Evolutionary conservation across 2,888 invertebrate genomes (phyloP), one percentile per base, ranked within the genome.

Genomic region (Phengaris arion): DNA sequence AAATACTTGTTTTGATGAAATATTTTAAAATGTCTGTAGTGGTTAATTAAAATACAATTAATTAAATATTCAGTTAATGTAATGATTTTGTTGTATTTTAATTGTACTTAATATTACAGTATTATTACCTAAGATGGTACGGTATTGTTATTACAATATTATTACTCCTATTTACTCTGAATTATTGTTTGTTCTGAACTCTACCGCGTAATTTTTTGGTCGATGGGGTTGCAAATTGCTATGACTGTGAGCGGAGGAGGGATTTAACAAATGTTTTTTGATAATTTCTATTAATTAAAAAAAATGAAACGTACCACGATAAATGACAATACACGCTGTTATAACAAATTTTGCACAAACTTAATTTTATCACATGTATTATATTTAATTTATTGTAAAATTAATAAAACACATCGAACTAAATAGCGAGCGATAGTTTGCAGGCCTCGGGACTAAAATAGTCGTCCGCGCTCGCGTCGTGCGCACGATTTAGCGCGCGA

Each of bases 381-480:
- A 52, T 48, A 64, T 46, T 72, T n/a, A 74, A 74, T 76, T 55
- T 74, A 74, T 74, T 75, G 75, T 75, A 73, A 45, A 57, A 57
- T 59, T 54, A 72, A 51, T 70, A 70, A 70, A 70, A 70, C 15
- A 51, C 70, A 70, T 51, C 48, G 70, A 51, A 72, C 52, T 15
- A 9, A 59, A 13, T 10, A 54, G 52, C 72, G 35, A n/a, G 46
- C 68, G 46, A 45, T 6, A 12, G n/a, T n/a, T 48, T 48, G 5
- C 15, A 22, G n/a, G 12, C n/a, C 46, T 68, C 5, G 48, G 48
- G 13, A 72, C 72, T 52, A 13, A 54, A 72, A 72, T 59, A 59
- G 74, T 45, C 15, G 46, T 57, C 59, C 74, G 74, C 57, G 74
- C 45, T 13, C 74, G 74, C 74, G 74, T 74, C 57, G 74, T 48